Evolutionary conservation across 2,888 invertebrate species (phyloP).

Genomic region (Phalera bucephala): DNA sequence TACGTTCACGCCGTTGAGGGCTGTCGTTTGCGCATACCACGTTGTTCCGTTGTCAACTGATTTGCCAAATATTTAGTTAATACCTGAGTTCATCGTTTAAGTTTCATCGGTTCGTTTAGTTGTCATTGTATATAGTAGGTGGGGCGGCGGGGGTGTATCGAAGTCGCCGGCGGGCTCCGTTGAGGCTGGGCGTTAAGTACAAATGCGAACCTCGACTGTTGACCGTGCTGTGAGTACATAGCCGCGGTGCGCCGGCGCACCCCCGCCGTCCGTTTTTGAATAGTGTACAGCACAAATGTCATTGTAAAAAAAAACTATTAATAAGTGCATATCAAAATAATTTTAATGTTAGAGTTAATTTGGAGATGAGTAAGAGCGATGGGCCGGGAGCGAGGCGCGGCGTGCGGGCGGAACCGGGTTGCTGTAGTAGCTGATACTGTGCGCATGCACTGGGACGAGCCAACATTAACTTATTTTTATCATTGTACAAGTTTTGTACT

Average conservation of each 20-base stretch:
- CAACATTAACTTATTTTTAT: background rate
- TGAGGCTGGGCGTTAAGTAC: slow-evolving; percentile 41
- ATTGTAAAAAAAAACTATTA: slow-evolving; percentile 72
- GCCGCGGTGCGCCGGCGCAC: slow-evolving; percentile 36
- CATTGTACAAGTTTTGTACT: background rate
- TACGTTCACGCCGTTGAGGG: slow-evolving; percentile 47
- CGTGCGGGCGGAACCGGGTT: slow-evolving; percentile 33
- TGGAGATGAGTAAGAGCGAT: slow-evolving; percentile 52
- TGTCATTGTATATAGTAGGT: slow-evolving; percentile 66
- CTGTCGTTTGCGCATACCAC: slow-evolving; percentile 50
- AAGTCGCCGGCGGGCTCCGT: slow-evolving; percentile 16
- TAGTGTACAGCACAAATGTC: slow-evolving; percentile 79
- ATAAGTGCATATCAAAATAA: slow-evolving; percentile 80
- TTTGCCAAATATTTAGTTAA: slow-evolving; percentile 77
- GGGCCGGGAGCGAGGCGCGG: slow-evolving; percentile 30
- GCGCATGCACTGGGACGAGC: slow-evolving; percentile 11
- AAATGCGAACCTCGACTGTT: slow-evolving; percentile 49
- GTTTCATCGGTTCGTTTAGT: slow-evolving; percentile 57
- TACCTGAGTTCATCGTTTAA: slow-evolving; percentile 47
- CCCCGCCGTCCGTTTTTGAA: slow-evolving; percentile 41
- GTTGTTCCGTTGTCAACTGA: slow-evolving; percentile 50
- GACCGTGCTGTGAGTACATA: slow-evolving; percentile 44
- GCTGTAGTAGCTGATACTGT: slow-evolving; percentile 19
- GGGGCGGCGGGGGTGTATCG: slow-evolving; percentile 47
- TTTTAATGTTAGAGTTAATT: slow-evolving; percentile 74